phyloP scores from a whole-genome alignment of 2,888 invertebrate species.

The Diloba caeruleocephala region DNA sequence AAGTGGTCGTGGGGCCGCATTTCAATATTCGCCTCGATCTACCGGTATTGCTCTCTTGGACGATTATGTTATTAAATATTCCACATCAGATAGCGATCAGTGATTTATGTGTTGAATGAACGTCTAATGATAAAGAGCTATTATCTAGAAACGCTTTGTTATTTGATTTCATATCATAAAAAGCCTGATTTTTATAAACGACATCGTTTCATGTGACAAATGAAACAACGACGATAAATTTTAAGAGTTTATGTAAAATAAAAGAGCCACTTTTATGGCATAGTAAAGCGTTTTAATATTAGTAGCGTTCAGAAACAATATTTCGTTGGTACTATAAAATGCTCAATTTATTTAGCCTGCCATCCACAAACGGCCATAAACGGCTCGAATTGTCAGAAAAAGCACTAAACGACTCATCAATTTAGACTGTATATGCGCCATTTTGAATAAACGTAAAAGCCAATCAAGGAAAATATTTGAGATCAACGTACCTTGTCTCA shows the following conservation, averaged over 20 bases:
- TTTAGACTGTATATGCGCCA: conserved; percentile 10
- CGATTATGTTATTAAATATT: conserved; percentile 69
- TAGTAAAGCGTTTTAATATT: conserved; percentile 73
- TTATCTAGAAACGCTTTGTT: conserved; percentile 63
- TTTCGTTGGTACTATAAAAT: conserved; percentile 68
- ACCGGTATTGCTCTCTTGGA: conserved; percentile 58
- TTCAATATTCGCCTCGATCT: conserved; percentile 73
- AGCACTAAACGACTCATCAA: conserved; percentile 22
- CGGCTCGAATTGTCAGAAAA: conserved; percentile 38
- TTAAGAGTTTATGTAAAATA: conserved; percentile 75
- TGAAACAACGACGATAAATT: conserved; percentile 80
- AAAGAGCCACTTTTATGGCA: conserved; percentile 75
- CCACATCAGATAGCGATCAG: conserved; percentile 52
- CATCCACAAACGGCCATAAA: conserved; percentile 43
- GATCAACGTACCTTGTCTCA: conserved; percentile 34
- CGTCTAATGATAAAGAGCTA: conserved; percentile 57
- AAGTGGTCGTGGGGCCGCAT: conserved; percentile 77
- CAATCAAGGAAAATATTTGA: conserved; percentile 13
- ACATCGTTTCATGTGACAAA: conserved; percentile 69
- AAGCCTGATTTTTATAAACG: conserved; percentile 71
- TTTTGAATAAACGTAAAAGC: conserved; percentile 20
- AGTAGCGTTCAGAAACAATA: conserved; percentile 72
- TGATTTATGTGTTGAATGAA: conserved; percentile 59
- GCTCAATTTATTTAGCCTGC: conserved; percentile 66
- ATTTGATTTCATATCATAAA: conserved; percentile 66